A percentile compares a stretch with the other conserved stretches of the same genome.
These are phyloP conservation scores for Maylandia zebra DNA, from an alignment of 2,113 vertebrate species.

Conservation along the genomic window DNA sequence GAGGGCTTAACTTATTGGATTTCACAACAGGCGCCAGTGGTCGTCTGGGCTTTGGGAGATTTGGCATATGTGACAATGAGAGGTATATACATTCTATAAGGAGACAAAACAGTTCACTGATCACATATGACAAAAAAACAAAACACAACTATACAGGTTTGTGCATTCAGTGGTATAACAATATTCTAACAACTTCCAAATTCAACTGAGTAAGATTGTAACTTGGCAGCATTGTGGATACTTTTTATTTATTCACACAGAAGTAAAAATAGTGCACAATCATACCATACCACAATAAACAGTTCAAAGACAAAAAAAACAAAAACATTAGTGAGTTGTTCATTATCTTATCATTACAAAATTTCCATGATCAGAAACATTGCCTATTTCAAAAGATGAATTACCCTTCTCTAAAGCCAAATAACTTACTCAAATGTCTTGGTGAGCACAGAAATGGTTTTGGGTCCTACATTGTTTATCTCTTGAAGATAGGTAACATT, in stretches of 20 bases:
- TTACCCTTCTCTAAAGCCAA: neutral
- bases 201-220: neutral
- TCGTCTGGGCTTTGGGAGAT: slow-evolving; percentile 11
- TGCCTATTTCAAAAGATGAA: neutral
- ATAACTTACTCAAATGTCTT: neutral
- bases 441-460: neutral
- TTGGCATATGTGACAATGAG: neutral
- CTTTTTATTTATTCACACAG: slow-evolving; percentile 26
- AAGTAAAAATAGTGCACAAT: slow-evolving; percentile 9
- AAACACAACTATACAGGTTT: neutral
- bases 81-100: neutral
- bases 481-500: neutral
- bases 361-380: neutral
- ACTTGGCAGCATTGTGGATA: neutral
- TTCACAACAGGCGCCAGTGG: slow-evolving; percentile 65
- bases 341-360: neutral
- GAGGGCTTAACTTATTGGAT: slow-evolving; percentile 48
- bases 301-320: neutral
- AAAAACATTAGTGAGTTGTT: neutral
- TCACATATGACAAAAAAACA: neutral
- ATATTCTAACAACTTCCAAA: neutral
- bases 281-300: neutral
- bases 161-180: neutral
- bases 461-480: neutral
- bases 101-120: neutral